Base-by-base conservation (phyloP, 2,113 vertebrate genomes). In the Kryptolebias marmoratus region DNA sequence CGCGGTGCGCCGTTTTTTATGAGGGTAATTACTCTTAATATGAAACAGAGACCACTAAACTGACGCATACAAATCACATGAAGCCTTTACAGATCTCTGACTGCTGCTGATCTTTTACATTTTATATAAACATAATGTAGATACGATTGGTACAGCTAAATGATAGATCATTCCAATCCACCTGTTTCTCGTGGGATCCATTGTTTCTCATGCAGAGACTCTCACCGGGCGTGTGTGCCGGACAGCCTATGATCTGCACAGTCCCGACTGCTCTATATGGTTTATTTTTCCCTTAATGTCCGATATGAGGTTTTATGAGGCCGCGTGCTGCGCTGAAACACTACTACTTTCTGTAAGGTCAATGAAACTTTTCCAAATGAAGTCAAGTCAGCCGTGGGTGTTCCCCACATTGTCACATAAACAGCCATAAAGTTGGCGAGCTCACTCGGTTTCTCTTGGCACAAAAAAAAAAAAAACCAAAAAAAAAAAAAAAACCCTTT, bases 21-120 rank as follows among this genome's bases (percentile, higher is more conserved):
- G 74, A 80, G 73, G 81, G 83, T 89, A 93, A 92, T 92, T 89
- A 92, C 85, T 78, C 85, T 49, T 93, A 93, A 93, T 87, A 81
- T 69, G 92, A 93, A 92, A 83, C 92, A 93, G 91, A 91, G 73
- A 80, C 64, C 77, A 72, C 79, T 73, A 84, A 78, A 75, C 84
- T 88, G 86, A 88, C 87, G 84, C 84, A 86, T 89, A 86, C 85
- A 91, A 92, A 90, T 91, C 89, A 90, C 79, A 83, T 53, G 61
- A 70, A 80, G 83, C 66, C 67, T 56, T 79, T 73, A 39, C 59
- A 76, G 71, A 88, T 86, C 70, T 80, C 79, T 80, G 64, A 88
- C 75, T 81, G 67, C 75, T 81, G 67, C 64, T 67, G 7, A 69
- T 63, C 66, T 48, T 72, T 73, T 77, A 28, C 10, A 3, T 15